Base-by-base conservation (phyloP, 2,888 invertebrate genomes). In the Ellobium chinense region DNA sequence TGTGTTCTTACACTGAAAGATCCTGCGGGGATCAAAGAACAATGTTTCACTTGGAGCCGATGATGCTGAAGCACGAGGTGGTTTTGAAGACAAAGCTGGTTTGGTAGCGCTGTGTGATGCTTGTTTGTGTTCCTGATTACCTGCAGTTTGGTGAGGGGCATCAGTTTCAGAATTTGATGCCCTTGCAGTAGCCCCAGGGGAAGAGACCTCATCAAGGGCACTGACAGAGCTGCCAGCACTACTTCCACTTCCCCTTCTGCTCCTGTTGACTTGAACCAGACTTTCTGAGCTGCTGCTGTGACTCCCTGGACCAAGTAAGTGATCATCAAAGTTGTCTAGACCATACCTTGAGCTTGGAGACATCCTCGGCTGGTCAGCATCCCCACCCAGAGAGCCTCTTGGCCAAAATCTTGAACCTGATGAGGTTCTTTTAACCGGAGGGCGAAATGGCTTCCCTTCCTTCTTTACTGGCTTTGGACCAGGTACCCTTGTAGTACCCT, bases 291-390 rank as follows among this genome's bases (percentile, higher is more conserved):
- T 85, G 54, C 80, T 82, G 60, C 82, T 84, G 36, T 69, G 73
- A 56, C 27, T 66, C 36, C 70, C 78, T 85, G n/a, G 83, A 77
- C 65, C 81, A 82, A 27, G 85, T 84, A n/a, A 39, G 65, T 81
- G 85, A 69, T 89, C 90, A 27, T 89, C 89, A 88, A 91, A 91
- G 65, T 88, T 87, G 82, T 91, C 91, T 18, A 91, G 84, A 24
- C 91, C 91, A 85, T 91, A 91, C 62, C 88, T 89, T 7, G 91
- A 90, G 82, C 89, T 87, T 36, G 91, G 89, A 31, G 85, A 85
- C 9, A 88, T 86, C 34, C 85, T 83, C 54, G 86, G 82, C 68
- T 84, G 85, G 37, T 77, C 66, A 58, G 75, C 70, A 21, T 75
- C 83, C 56, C 63, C 80, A 24, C 27, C 58, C 24, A 65, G 66